Conservation (phyloP, 2,113 vertebrate species). For the Monopterus albus region DNA sequence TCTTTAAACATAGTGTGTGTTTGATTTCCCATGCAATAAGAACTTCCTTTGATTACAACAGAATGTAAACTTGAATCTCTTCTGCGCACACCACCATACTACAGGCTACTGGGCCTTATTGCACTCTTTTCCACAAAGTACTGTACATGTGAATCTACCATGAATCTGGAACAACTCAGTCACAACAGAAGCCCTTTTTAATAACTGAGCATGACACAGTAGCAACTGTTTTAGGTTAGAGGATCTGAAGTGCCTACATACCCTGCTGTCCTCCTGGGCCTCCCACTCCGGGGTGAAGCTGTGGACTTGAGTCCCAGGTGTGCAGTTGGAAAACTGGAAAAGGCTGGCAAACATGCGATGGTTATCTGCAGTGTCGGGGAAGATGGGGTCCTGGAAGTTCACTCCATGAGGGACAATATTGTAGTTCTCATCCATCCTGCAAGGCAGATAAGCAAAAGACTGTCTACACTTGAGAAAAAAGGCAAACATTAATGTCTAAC, state of each 20-base stretch:
- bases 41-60: constrained; percentile 42
- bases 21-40: constrained; percentile 50
- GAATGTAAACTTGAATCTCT: constrained; percentile 27
- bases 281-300: constrained; percentile 84
- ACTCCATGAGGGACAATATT: constrained; percentile 87
- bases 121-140: constrained; percentile 7
- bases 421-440: constrained; percentile 89
- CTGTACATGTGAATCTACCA: constrained; percentile 7
- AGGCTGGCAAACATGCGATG: constrained; percentile 85
- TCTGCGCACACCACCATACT: constrained; percentile 12
- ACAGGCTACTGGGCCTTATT: neutral
- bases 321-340: constrained; percentile 89
- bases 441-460: constrained; percentile 14
- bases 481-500: neutral
- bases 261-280: constrained; percentile 86
- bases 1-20: constrained; percentile 44
- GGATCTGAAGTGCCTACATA: constrained; percentile 54
- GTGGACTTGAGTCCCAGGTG: constrained; percentile 82
- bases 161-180: neutral
- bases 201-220: constrained; percentile 7
- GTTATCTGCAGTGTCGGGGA: constrained; percentile 83
- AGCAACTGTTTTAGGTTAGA: neutral
- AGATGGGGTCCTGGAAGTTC: constrained; percentile 88
- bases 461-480: neutral
- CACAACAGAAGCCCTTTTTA: constrained; percentile 4